phyloP scores from a whole-genome alignment of 2,113 vertebrate species.

The Capreolus pygargus region DNA sequence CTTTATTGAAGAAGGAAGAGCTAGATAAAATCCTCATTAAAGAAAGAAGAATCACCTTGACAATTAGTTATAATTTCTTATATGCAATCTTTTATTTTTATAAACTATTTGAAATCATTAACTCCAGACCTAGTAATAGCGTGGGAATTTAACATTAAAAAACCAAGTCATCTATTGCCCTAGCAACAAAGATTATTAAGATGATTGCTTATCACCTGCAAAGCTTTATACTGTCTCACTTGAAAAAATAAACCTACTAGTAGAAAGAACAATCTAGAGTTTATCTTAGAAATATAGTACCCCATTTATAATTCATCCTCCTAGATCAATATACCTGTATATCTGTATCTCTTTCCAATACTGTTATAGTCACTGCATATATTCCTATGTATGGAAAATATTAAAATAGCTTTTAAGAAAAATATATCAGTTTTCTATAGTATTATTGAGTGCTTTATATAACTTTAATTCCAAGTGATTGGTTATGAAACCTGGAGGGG shows the following conservation, averaged over 20 bases:
- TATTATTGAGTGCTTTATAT: conserved; percentile 36
- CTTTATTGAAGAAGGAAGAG: background rate
- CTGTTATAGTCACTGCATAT: background rate
- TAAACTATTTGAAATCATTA: conserved; percentile 29
- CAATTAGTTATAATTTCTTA: background rate
- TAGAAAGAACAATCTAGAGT: background rate
- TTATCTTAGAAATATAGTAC: background rate
- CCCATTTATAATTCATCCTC: background rate
- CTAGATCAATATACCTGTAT: background rate
- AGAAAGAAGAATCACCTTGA: background rate
- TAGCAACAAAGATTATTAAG: background rate
- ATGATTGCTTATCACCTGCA: background rate
- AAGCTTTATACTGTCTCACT: too few relatives aligned
- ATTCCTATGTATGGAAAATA: conserved; percentile 47
- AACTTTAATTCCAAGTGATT: conserved; percentile 56
- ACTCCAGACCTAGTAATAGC: background rate
- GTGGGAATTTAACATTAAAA: background rate
- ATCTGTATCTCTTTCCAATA: conserved; percentile 30
- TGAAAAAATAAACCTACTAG: background rate
- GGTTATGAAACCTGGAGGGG: background rate
- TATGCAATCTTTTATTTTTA: background rate
- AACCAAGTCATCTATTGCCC: background rate
- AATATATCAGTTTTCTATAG: conserved; percentile 47
- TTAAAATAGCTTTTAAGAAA: conserved; percentile 46
- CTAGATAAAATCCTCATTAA: background rate